Percentiles rank a stretch among this genome's conserved stretches.
Evolutionary conservation across 1,140 invertebrate species (phyloP).

Genomic region (Panagrolaimus sp.): DNA sequence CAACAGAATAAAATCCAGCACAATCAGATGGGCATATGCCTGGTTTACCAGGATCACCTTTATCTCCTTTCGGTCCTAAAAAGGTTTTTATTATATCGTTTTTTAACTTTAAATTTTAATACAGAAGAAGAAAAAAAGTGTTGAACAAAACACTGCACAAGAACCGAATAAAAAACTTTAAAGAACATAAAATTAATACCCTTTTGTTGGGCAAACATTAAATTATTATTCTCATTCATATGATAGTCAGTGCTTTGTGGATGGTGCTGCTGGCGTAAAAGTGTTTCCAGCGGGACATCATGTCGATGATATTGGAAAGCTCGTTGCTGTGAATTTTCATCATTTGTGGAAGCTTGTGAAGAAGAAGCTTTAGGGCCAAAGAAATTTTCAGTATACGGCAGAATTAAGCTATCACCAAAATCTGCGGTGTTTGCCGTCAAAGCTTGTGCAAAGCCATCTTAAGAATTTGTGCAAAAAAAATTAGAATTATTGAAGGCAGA

Average conservation of each 20-base stretch:
- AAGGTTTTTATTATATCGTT: background rate
- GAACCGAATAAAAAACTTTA: background rate
- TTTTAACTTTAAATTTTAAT: background rate
- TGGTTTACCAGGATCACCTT: constrained; percentile 30
- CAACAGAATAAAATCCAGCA: constrained; percentile 18
- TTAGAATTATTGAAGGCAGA: background rate
- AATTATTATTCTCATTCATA: background rate
- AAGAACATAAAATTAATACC: background rate
- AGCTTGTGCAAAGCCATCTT: background rate
- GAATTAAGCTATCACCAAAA: constrained; percentile 8
- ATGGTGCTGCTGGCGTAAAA: too few species aligned
- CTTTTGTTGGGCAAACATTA: background rate
- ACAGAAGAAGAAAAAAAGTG: background rate
- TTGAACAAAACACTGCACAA: background rate
- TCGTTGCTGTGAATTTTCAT: too few species aligned
- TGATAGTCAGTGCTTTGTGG: background rate
- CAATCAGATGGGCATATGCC: constrained; percentile 30
- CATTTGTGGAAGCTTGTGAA: background rate
- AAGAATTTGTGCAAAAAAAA: background rate
- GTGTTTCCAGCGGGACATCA: too few species aligned
- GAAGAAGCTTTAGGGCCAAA: constrained; percentile 1
- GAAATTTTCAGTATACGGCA: background rate
- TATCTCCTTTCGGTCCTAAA: constrained; percentile 25
- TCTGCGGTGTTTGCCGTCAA: background rate
- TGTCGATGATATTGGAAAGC: too few species aligned